Percentiles rank a stretch among this genome's conserved stretches.
phyloP scores from a whole-genome alignment of 2,797 vertebrate species.

The Protosalanx chinensis region DNA sequence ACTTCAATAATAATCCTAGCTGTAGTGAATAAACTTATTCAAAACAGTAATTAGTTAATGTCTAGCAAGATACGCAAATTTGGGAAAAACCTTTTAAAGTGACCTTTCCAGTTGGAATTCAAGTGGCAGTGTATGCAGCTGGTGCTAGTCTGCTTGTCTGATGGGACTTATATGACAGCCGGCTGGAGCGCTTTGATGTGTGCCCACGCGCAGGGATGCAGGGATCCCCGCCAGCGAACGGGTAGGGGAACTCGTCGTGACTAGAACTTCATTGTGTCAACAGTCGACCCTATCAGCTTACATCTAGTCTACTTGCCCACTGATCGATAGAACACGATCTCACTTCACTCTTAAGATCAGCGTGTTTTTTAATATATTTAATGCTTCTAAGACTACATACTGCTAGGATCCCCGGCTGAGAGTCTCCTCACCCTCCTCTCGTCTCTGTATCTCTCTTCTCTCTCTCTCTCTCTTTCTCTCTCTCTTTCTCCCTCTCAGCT shows the following conservation, averaged over 20 bases:
- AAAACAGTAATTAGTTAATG: too few species aligned
- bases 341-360: too few species aligned
- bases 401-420: not conserved
- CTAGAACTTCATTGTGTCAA: not conserved
- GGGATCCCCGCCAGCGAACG: conserved; percentile 9
- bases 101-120: not conserved
- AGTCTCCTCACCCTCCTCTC: not conserved
- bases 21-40: too few species aligned
- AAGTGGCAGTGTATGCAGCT: not conserved
- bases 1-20: too few species aligned
- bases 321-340: conserved; percentile 6
- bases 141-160: not conserved
- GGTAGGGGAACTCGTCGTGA: not conserved
- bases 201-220: not conserved
- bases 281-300: not conserved
- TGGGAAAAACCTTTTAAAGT: not conserved
- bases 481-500: not conserved
- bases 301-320: conserved; percentile 6
- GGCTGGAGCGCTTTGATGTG: conserved; percentile 5
- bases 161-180: conserved; percentile 8
- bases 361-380: not conserved
- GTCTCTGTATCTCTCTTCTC: not conserved
- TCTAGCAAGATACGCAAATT: not conserved
- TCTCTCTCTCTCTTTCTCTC: not conserved
- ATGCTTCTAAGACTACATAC: conserved; percentile 9